Evolutionary conservation across 2,113 vertebrate species (phyloP).

Genomic region (Pionites leucogaster): DNA sequence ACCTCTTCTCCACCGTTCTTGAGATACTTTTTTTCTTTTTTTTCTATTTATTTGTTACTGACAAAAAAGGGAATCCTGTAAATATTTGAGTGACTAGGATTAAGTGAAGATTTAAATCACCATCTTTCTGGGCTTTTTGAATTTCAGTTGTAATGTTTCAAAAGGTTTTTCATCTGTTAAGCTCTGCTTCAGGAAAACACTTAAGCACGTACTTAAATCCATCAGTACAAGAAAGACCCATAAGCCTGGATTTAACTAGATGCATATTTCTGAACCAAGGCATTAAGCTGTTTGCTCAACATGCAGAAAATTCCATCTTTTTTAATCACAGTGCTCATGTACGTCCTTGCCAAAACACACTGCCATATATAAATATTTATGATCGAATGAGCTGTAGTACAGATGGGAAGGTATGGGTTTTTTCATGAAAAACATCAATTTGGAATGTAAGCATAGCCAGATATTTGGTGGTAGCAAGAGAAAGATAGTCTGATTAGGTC

Average conservation of each 20-base stretch:
- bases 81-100: conserved; percentile 30
- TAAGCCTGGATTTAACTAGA: conserved; percentile 40
- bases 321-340: neutral
- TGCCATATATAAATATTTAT: neutral
- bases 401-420: neutral
- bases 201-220: conserved; percentile 31
- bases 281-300: conserved; percentile 27
- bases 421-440: neutral
- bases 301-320: conserved; percentile 13
- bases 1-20: neutral
- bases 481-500: neutral
- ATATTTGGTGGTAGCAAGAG: neutral
- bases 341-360: neutral
- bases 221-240: neutral
- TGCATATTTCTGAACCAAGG: conserved; percentile 24
- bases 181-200: conserved; percentile 33
- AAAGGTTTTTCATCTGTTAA: conserved; percentile 41
- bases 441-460: neutral
- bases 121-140: neutral
- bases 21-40: neutral
- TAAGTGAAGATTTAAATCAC: conserved; percentile 2
- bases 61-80: neutral
- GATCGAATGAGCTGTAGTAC: neutral
- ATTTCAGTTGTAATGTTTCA: conserved; percentile 10
- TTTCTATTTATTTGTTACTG: neutral